Evolutionary conservation across 1,140 invertebrate genomes (phyloP).

Genomic region (Aphaenogaster rudis): DNA sequence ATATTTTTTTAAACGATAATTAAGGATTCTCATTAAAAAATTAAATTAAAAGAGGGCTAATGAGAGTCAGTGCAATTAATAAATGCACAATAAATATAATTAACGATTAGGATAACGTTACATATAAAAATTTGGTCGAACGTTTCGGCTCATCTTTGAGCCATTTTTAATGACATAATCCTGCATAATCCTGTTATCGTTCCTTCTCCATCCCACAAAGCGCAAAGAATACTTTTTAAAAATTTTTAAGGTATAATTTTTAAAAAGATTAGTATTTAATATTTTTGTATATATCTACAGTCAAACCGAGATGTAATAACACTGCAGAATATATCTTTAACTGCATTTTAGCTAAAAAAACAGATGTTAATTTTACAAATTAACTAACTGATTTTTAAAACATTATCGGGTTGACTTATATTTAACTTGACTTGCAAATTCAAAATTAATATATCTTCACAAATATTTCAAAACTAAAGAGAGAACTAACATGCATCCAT

Average conservation of each 20-base stretch:
- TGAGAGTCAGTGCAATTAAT: too few species aligned
- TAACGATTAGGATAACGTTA: too few species aligned
- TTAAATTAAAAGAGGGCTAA: too few species aligned
- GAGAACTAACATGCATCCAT: background rate
- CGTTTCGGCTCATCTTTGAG: too few species aligned
- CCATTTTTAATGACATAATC: too few species aligned
- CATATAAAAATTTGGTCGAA: too few species aligned
- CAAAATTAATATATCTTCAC: background rate
- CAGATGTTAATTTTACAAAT: background rate
- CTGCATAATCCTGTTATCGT: too few species aligned
- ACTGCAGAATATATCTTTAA: background rate
- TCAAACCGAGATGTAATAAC: background rate
- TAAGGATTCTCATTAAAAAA: too few species aligned
- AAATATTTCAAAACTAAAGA: constrained; percentile 6
- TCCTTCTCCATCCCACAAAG: too few species aligned
- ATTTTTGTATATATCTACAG: background rate
- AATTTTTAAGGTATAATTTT: background rate
- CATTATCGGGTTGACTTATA: background rate
- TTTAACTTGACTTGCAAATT: background rate
- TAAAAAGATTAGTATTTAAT: constrained; percentile 20
- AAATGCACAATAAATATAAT: too few species aligned
- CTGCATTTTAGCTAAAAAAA: background rate
- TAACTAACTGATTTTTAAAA: background rate
- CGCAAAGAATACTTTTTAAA: background rate
- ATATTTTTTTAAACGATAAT: too few species aligned